phyloP scores from a whole-genome alignment of 2,888 invertebrate species.

The Apamea crenata region DNA sequence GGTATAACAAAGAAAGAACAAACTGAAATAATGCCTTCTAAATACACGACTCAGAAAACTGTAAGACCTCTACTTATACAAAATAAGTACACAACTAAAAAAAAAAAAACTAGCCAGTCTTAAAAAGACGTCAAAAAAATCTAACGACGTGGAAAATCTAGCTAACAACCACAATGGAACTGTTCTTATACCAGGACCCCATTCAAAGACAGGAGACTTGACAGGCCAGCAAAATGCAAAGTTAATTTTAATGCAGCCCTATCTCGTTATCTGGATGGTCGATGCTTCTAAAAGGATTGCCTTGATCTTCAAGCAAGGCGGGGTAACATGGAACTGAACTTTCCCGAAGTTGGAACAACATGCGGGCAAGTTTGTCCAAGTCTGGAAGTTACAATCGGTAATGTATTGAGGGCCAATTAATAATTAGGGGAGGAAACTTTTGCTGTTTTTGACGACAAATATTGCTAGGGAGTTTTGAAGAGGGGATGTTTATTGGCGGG shows the following conservation, averaged over 20 bases:
- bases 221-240: slow-evolving; percentile 77
- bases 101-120: too few species aligned
- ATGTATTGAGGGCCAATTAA: slow-evolving; percentile 64
- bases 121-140: slow-evolving; percentile 30
- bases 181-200: slow-evolving; percentile 54
- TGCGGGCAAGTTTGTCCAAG: slow-evolving; percentile 58
- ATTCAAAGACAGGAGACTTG: slow-evolving; percentile 74
- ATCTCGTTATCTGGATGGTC: slow-evolving; percentile 76
- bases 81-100: slow-evolving; percentile 28
- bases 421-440: slow-evolving; percentile 58
- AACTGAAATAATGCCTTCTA: not conserved
- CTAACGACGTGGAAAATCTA: slow-evolving; percentile 36
- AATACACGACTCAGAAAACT: not conserved
- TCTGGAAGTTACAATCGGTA: slow-evolving; percentile 60
- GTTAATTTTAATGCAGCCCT: slow-evolving; percentile 80
- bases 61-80: not conserved
- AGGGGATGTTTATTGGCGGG: slow-evolving; percentile 7
- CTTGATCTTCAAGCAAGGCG: slow-evolving; percentile 62
- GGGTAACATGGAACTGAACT: slow-evolving; percentile 68
- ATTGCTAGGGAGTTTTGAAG: slow-evolving; percentile 41
- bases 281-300: slow-evolving; percentile 75
- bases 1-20: not conserved
- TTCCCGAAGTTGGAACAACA: slow-evolving; percentile 46
- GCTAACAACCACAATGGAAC: slow-evolving; percentile 38
- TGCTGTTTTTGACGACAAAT: slow-evolving; percentile 62